Conservation (phyloP, 2,113 vertebrate genomes). For the Ahaetulla prasina region DNA sequence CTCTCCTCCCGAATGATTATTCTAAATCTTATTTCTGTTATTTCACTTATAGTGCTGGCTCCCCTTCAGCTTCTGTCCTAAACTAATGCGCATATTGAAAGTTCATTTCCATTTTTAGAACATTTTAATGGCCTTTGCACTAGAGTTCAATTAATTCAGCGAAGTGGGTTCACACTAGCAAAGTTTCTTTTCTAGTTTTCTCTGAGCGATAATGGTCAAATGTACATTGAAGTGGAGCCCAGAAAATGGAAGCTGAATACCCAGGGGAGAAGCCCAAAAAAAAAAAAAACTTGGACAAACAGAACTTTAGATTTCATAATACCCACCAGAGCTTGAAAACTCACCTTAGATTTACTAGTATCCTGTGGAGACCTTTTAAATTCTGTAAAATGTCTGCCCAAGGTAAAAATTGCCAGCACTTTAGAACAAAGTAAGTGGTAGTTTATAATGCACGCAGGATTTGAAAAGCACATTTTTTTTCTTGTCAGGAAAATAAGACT, state of each 20-base stretch:
- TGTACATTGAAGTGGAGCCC: constrained; percentile 11
- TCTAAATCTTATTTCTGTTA: not conserved
- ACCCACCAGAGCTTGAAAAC: constrained; percentile 46
- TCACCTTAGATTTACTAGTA: constrained; percentile 62
- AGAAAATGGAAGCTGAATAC: constrained; percentile 47
- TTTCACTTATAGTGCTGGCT: constrained; percentile 29
- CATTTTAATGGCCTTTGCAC: constrained; percentile 34
- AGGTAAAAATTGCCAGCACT: constrained; percentile 68
- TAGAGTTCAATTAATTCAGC: constrained; percentile 26
- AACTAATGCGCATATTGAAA: constrained; percentile 42
- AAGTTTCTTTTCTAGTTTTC: constrained; percentile 34
- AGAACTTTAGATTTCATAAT: constrained; percentile 69
- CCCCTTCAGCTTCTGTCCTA: constrained; percentile 45
- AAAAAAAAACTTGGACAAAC: constrained; percentile 43
- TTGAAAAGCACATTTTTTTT: constrained; percentile 71
- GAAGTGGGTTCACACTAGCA: not conserved
- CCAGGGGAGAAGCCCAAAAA: constrained; percentile 42
- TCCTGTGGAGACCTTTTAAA: constrained; percentile 71
- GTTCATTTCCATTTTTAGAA: constrained; percentile 39
- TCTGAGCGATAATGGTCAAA: constrained; percentile 30
- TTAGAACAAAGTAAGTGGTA: constrained; percentile 70
- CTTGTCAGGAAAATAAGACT: constrained; percentile 67
- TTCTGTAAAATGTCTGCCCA: constrained; percentile 62
- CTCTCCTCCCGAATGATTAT: not conserved
- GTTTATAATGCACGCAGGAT: constrained; percentile 71